Percentiles rank a stretch among this genome's conserved stretches.
Evolutionary conservation across 2,113 vertebrate species (phyloP).

Genomic region (Zapus hudsonius): DNA sequence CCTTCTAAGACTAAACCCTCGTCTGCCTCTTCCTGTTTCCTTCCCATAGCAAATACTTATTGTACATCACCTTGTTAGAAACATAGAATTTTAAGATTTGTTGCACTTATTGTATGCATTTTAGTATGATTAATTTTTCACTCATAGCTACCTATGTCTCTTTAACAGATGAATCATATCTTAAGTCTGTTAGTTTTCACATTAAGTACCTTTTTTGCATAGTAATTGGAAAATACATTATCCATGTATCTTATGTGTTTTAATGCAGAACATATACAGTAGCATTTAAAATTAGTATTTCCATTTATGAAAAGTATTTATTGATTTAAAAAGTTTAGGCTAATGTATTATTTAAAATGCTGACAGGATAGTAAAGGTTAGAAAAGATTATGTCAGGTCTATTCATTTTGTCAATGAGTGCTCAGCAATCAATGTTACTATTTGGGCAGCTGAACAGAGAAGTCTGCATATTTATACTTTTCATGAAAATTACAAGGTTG

Average conservation of each 20-base stretch:
- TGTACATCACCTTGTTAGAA: background rate
- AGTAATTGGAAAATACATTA: slow-evolving; percentile 72
- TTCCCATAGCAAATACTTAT: background rate
- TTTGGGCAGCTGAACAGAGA: background rate
- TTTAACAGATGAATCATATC: background rate
- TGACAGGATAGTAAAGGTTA: slow-evolving; percentile 6
- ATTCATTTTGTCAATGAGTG: background rate
- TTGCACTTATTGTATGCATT: background rate
- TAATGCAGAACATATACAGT: slow-evolving; percentile 67
- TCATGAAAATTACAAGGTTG: slow-evolving; percentile 44
- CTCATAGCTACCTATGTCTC: background rate
- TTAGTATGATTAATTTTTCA: background rate
- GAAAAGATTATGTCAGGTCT: background rate
- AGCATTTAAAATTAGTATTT: slow-evolving; percentile 78
- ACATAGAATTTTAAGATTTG: background rate
- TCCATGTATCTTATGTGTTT: slow-evolving; percentile 78
- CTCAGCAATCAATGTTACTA: slow-evolving; percentile 24
- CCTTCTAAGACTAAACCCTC: background rate
- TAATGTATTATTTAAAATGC: slow-evolving; percentile 69
- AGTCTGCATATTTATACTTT: slow-evolving; percentile 15
- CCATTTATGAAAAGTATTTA: slow-evolving; percentile 77
- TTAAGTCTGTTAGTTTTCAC: background rate
- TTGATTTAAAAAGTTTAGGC: slow-evolving; percentile 75
- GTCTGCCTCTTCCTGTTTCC: background rate
- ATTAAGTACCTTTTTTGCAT: background rate